Evolutionary conservation across 2,797 vertebrate species (phyloP).

Genomic region (Onychomys leucogaster): DNA sequence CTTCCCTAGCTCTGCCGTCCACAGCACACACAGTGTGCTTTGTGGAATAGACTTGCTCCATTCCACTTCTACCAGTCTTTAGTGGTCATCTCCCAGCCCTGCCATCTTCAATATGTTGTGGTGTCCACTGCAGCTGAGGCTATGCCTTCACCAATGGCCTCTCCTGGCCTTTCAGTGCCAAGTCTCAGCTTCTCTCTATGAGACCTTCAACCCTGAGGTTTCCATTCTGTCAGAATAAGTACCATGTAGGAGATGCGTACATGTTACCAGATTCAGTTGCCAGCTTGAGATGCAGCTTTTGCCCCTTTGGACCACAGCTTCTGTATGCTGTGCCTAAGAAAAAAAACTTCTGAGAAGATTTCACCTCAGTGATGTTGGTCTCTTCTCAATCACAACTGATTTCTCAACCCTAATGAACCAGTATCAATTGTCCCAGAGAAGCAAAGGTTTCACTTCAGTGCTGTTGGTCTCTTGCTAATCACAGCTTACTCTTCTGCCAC

Average conservation of each 20-base stretch:
- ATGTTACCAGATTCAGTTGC: background rate
- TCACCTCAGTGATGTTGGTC: background rate
- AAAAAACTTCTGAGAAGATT: background rate
- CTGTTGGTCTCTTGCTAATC: background rate
- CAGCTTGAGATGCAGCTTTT: background rate
- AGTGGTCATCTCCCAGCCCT: no score
- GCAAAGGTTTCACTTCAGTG: no score
- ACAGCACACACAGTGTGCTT: background rate
- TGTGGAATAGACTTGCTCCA: background rate
- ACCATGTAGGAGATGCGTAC: background rate
- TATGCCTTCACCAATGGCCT: background rate
- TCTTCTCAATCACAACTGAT: background rate
- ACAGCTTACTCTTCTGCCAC: background rate
- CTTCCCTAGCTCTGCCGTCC: background rate
- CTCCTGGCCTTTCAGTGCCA: background rate
- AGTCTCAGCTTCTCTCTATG: background rate
- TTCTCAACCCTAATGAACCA: background rate
- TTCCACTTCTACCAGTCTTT: no score
- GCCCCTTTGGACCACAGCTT: background rate
- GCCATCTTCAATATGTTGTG: background rate
- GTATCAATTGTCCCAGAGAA: background rate
- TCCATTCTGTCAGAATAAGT: background rate
- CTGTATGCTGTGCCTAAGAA: background rate
- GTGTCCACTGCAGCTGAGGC: background rate
- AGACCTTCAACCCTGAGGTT: background rate